Base-by-base conservation (phyloP, 2,888 invertebrate species). In the Atherix ibis region DNA sequence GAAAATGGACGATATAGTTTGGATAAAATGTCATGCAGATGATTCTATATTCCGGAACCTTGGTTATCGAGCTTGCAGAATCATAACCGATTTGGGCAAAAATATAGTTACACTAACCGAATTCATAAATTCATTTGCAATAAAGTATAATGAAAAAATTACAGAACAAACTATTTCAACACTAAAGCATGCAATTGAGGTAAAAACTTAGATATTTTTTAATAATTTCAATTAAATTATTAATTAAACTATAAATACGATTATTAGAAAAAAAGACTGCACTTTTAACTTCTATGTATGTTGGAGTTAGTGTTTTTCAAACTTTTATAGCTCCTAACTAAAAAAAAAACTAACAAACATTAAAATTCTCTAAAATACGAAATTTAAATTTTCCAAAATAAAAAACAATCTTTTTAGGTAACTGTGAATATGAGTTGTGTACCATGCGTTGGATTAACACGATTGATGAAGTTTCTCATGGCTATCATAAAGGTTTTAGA, bases 151-250 rank as follows among this genome's bases (percentile, higher is more conserved):
- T 16, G 47, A 45, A 14, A 48, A 46, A 5, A 35, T 56, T 1
- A 47, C 41, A 3, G 55, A 55, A 17, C 47, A 50, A 4, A 43
- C 44, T 3, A 40, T 62, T n/a, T 40, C 39, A 24, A 52, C 56
- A 18, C 62, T 62, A 62, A 54, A 54, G 15, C 58, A 60, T 40
- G 49, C 49, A 12, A 48, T 61, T 32, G 53, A 59, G 46, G 61
- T 58, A 44, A 35, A 10, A 26, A 22, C 22, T 8, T 8, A 8
- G 6, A 8, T 22, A 22, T 22, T 22, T 22, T 22, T 22, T 22
- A n/a, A n/a, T n/a, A n/a, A n/a, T n/a, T n/a, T n/a, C n/a, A n/a
- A n/a, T n/a, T n/a, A n/a, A n/a, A n/a, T n/a, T n/a, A n/a, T n/a
- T n/a, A n/a, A n/a, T n/a, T n/a, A n/a, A n/a, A n/a, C n/a, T n/a